These are phyloP conservation scores for Nesidiocoris tenuis DNA, from an alignment of 2,888 invertebrate species.

Conservation along the genomic window DNA sequence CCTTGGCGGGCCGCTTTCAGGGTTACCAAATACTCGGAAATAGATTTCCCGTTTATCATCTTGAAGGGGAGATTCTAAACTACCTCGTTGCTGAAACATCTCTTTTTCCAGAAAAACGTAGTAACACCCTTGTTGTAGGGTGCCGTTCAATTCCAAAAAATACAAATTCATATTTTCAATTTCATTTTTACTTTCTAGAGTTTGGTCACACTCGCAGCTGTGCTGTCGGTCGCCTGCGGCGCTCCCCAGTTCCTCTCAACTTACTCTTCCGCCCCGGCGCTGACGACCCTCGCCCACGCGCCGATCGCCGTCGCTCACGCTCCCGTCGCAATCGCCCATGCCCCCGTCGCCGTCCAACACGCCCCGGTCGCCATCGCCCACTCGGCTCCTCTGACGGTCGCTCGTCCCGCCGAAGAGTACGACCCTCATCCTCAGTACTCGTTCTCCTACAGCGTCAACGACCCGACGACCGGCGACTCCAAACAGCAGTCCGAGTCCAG, in stretches of 20 bases:
- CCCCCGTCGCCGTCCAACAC: background rate
- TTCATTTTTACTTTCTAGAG: no score
- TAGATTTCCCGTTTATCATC: no score
- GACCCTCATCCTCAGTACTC: conserved; percentile 51
- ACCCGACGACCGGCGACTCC: conserved; percentile 51
- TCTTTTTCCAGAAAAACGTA: no score
- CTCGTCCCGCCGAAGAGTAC: conserved; percentile 45
- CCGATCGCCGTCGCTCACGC: conserved; percentile 5
- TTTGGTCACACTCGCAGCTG: background rate
- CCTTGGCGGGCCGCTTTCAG: no score
- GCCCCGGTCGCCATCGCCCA: conserved; percentile 14
- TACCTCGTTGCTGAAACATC: no score
- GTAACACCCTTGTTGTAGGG: no score
- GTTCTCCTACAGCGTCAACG: conserved; percentile 51
- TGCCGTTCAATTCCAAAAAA: no score
- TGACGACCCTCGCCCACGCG: background rate
- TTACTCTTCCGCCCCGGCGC: background rate
- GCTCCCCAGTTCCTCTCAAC: conserved; percentile 19
- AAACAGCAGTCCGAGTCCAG: conserved; percentile 51
- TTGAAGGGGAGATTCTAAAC: no score
- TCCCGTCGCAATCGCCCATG: conserved; percentile 4
- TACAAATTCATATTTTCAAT: no score
- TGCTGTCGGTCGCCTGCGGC: background rate
- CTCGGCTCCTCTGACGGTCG: background rate
- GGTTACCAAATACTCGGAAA: no score